Base-by-base conservation (phyloP, 92 coral and sea anemone genomes). In the Parazoanthus darwini region DNA sequence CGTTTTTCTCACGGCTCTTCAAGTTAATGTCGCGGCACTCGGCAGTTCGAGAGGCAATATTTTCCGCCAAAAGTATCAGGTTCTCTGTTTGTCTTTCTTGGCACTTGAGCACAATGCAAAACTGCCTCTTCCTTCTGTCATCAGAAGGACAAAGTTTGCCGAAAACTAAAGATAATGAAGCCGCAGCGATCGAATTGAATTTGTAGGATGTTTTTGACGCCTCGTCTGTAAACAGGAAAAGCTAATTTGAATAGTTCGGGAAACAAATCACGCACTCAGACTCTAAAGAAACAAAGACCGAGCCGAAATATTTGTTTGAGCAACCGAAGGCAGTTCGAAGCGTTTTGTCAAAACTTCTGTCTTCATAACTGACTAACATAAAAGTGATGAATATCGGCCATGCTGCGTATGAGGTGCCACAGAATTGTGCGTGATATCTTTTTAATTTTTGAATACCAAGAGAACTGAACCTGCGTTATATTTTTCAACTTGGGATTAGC, bases 191-290 rank as follows among this genome's bases (percentile, higher is more conserved):
- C 37, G 87, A 84, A 6, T 70, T 84, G 87, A 84, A 84, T 84
- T 84, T 84, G 87, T 84, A 84, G 79, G 51, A 84, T 84, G 87
- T 84, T 20, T 84, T 71, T 84, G 67, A 84, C 87, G 79, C 79
- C 70, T 74, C 37, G 4, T 84, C 44, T 72, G 79, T 84, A 84
- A 84, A 84, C 87, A 84, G 26, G 78, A 84, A 84, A 43, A 46
- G 42, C 33, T 84, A 71, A 84, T 84, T 70, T 84, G 79, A 84
- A 84, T 84, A 71, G 68, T 50, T 84, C 63, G 79, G 72, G 11
- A 56, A 16, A 74, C 48, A 72, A 71, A 71, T 84, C 87, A 84
- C 79, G 79, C 86, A 82, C 74, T 1, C 8, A 65, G 39, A 66
- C 29, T 46, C 71, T 56, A 70, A 71, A 33, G 29, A 16, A 54